Conservation (phyloP, 2,888 invertebrate genomes). For the Papilio elwesi region DNA sequence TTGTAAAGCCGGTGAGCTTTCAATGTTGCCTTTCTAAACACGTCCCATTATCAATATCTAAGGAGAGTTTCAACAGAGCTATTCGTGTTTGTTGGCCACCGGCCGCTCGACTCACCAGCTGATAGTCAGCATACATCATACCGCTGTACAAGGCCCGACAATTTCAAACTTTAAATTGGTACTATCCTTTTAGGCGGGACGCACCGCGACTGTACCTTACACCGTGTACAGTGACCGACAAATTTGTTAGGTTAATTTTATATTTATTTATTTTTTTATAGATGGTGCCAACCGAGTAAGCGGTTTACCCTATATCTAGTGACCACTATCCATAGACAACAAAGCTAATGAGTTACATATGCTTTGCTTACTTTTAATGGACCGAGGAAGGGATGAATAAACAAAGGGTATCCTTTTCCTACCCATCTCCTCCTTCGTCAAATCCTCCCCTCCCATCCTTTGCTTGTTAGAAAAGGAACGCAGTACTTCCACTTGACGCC, state of each 20-base stretch:
- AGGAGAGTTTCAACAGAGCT: slow-evolving; percentile 32
- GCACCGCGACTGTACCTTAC: background rate
- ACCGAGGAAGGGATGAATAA: too few relatives aligned
- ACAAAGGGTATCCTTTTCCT: too few relatives aligned
- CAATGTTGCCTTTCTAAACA: slow-evolving; percentile 40
- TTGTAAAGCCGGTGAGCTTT: slow-evolving; percentile 31
- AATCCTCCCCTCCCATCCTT: too few relatives aligned
- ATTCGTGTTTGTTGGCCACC: slow-evolving; percentile 38
- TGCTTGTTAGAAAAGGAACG: too few relatives aligned
- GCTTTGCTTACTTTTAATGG: too few relatives aligned
- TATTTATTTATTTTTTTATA: too few relatives aligned
- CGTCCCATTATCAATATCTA: slow-evolving; percentile 37
- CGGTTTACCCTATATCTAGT: too few relatives aligned
- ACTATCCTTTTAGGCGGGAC: slow-evolving; percentile 61
- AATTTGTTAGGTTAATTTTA: background rate
- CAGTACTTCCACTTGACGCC: too few relatives aligned
- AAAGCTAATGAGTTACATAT: too few relatives aligned
- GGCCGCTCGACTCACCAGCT: slow-evolving; percentile 30
- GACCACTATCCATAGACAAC: too few relatives aligned
- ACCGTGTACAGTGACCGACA: background rate
- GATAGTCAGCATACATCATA: slow-evolving; percentile 48
- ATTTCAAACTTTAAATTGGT: slow-evolving; percentile 62
- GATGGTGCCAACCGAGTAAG: too few relatives aligned
- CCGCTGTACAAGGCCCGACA: slow-evolving; percentile 55
- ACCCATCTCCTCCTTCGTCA: too few relatives aligned